A percentile compares a stretch with the other conserved stretches of the same genome.
These are phyloP conservation scores for Petrolisthes cinctipes DNA, from an alignment of 2,888 invertebrate genomes.

Conservation along the genomic window DNA sequence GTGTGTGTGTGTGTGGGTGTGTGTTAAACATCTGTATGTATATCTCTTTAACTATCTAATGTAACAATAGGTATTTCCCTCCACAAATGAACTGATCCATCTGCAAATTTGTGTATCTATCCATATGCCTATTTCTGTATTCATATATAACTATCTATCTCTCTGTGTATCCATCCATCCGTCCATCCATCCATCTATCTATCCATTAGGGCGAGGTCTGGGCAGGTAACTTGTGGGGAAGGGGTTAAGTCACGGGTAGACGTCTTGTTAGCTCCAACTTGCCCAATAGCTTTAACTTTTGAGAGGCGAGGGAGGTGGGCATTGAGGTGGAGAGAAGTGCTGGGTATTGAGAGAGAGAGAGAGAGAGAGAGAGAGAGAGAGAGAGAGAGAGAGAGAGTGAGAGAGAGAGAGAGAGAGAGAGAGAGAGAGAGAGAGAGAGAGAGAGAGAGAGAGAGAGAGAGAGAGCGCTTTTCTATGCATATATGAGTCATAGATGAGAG, in stretches of 20 bases:
- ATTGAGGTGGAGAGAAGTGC: neutral
- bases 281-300: neutral
- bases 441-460: conserved; percentile 29
- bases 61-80: neutral
- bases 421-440: conserved; percentile 28
- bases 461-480: neutral
- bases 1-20: neutral
- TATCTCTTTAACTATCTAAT: neutral
- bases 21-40: neutral
- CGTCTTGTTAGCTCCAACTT: neutral
- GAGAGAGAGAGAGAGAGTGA: conserved; percentile 22
- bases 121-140: neutral
- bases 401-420: conserved; percentile 26
- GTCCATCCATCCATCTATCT: neutral
- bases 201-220: neutral
- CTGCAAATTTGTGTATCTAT: neutral
- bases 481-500: neutral
- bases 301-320: neutral
- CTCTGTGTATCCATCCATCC: neutral
- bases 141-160: neutral
- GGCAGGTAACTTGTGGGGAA: neutral
- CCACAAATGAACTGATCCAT: neutral
- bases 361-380: conserved; percentile 16
- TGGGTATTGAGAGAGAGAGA: neutral
- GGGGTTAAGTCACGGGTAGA: neutral